Percentiles rank a stretch among this genome's conserved stretches.
phyloP scores from a whole-genome alignment of 2,113 vertebrate species.

The Ia io region DNA sequence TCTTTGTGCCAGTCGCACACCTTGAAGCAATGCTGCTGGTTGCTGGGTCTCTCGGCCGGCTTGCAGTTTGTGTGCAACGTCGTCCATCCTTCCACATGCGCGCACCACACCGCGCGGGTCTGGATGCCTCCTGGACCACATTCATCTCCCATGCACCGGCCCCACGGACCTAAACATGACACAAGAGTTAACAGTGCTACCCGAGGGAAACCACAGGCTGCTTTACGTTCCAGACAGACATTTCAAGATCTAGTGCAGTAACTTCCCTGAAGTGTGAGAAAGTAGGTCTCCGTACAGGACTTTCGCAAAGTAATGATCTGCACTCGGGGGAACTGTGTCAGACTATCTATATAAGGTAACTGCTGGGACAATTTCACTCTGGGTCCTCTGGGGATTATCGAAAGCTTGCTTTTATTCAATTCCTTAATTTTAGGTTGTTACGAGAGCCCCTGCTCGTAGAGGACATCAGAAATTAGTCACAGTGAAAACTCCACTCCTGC shows the following conservation, averaged over 20 bases:
- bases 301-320: neutral
- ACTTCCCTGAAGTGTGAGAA: slow-evolving; percentile 40
- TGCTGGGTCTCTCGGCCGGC: slow-evolving; percentile 88
- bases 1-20: slow-evolving; percentile 98
- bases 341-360: slow-evolving; percentile 38
- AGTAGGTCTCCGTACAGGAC: slow-evolving; percentile 49
- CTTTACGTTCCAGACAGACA: neutral
- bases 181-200: slow-evolving; percentile 4
- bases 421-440: slow-evolving; percentile 35
- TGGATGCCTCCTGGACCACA: slow-evolving; percentile 96
- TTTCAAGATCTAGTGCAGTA: slow-evolving; percentile 16
- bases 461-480: neutral
- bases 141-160: slow-evolving; percentile 96
- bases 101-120: slow-evolving; percentile 95
- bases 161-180: slow-evolving; percentile 92
- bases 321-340: slow-evolving; percentile 39
- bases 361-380: neutral
- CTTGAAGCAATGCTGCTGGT: slow-evolving; percentile 95
- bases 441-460: slow-evolving; percentile 53
- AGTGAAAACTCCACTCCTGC: neutral
- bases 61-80: slow-evolving; percentile 95
- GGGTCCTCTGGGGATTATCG: slow-evolving; percentile 39
- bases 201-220: neutral
- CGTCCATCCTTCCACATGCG: slow-evolving; percentile 96
- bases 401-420: slow-evolving; percentile 44